phyloP scores from a whole-genome alignment of 2,888 invertebrate genomes.

The Cerastis leucographa region DNA sequence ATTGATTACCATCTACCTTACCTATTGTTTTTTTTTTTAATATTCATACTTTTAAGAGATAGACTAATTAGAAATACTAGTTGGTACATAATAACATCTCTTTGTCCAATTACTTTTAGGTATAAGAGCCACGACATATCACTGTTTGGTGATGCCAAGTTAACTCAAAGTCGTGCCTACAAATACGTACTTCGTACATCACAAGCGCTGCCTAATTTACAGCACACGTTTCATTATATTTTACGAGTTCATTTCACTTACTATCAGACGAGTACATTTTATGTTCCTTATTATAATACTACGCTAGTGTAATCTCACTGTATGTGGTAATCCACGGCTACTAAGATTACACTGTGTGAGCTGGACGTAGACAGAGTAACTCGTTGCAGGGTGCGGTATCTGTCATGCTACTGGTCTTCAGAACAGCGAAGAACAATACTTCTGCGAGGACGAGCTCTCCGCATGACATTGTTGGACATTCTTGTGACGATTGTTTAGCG shows the following conservation, averaged over 20 bases:
- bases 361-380: not conserved
- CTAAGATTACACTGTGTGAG: not conserved
- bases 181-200: no score
- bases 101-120: not conserved
- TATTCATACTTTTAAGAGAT: not conserved
- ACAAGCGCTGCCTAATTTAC: conserved; percentile 5
- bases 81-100: not conserved
- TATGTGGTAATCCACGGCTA: not conserved
- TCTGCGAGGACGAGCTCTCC: not conserved
- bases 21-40: no score
- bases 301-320: not conserved
- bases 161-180: no score
- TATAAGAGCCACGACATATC: no score
- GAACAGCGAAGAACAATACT: not conserved
- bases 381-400: not conserved
- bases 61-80: not conserved
- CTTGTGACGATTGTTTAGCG: not conserved
- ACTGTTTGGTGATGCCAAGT: no score
- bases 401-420: not conserved
- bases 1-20: not conserved
- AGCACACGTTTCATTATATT: conserved; percentile 13
- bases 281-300: conserved; percentile 1
- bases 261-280: not conserved
- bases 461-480: not conserved
- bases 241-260: conserved; percentile 16